Base-by-base conservation (phyloP, 2,888 invertebrate genomes). In the Trichopria drosophilae region DNA sequence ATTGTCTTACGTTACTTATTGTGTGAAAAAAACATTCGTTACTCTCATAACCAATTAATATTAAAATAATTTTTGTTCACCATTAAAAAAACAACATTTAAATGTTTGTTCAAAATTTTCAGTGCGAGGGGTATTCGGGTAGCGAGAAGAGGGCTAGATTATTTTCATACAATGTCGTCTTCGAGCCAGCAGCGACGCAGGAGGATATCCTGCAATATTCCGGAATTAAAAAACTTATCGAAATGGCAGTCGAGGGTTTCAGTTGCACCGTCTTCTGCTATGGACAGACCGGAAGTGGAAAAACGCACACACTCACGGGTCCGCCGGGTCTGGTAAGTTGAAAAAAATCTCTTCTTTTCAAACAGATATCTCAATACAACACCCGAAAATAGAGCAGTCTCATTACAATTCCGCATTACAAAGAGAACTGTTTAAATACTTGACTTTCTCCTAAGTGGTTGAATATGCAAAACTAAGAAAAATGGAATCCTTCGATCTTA, bases 211-310 rank as follows among this genome's bases (percentile, higher is more conserved):
- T 96, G 52, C 90, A 93, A 71, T 91, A 89, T 77, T 93, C 90
- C 0, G 95, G 95, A 1, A 84, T 95, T 54, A 93, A 91, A 70
- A 81, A 90, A 41, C 84, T 96, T 12, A 85, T 96, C 50, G 92
- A 94, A 73, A 94, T 95, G 93, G 90, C 93, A 1, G 84, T 95
- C 26, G 93, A 93, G 71, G 96, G 96, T 16, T 96, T 93, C 75
- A 88, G 90, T 22, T 93, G 93, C 69, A 96, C 96, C 1, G 90
- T 89, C 19, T 92, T 96, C 77, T 96, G 96, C 71, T 96, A 96
- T 76, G 96, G 96, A 1, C 96, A 96, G 78, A 96, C 96, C 0
- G 95, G 96, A 32, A 93, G 93, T 61, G 96, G 96, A 4, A 96
- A 96, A 78, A 96, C 96, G 0, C 94, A 95, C 72, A 96, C 96